Percentiles rank a stretch among this genome's conserved stretches.
Conservation (phyloP, 2,888 invertebrate species). For the Empis stercorea region DNA sequence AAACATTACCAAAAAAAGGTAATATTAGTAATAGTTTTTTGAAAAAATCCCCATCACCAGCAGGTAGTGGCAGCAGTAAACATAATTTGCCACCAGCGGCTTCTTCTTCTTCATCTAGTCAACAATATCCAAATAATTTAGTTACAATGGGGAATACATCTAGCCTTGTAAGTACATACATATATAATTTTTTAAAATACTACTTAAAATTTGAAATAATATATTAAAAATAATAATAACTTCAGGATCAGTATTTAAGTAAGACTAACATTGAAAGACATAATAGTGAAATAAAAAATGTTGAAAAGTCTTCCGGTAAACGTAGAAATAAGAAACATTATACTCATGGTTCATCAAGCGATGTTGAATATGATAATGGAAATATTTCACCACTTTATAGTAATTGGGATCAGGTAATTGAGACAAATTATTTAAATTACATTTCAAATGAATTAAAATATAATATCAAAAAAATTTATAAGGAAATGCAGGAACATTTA, state of each 20-base stretch:
- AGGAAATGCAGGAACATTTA: constrained; percentile 56
- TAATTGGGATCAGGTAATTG: constrained; percentile 52
- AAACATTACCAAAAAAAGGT: background rate
- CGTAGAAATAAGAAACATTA: constrained; percentile 14
- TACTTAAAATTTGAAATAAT: background rate
- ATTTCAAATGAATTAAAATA: background rate
- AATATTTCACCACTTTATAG: constrained; percentile 54
- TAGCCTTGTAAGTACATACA: constrained; percentile 9
- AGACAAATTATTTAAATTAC: background rate
- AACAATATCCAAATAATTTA: constrained; percentile 10
- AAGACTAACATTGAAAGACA: constrained; percentile 39
- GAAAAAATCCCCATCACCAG: constrained; percentile 8
- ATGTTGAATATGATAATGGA: constrained; percentile 46
- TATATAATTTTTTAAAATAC: background rate
- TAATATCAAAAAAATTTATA: background rate
- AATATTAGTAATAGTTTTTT: constrained; percentile 8
- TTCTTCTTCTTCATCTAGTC: constrained; percentile 13
- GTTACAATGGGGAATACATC: constrained; percentile 7
- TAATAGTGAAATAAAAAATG: constrained; percentile 13
- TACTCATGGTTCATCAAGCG: constrained; percentile 24
- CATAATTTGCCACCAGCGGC: background rate
- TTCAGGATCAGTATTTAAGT: constrained; percentile 21
- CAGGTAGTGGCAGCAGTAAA: background rate
- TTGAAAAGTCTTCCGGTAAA: constrained; percentile 12
- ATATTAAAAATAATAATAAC: background rate